These are phyloP conservation scores for Microcebus ravelobensis DNA, from an alignment of 2,113 vertebrate species.

Conservation along the genomic window DNA sequence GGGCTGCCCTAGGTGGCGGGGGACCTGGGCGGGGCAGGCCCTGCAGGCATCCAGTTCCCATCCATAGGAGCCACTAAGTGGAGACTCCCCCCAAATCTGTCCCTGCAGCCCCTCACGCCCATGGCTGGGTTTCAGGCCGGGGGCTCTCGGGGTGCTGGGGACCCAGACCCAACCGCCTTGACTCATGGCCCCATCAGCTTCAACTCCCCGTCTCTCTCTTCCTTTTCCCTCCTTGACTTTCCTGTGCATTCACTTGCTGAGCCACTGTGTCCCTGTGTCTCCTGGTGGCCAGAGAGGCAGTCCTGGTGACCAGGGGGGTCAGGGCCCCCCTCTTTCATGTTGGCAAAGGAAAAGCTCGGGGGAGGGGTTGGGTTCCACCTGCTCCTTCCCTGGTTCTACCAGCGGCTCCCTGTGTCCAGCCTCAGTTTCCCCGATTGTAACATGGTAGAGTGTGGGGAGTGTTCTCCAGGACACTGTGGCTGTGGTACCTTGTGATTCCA, in stretches of 20 bases:
- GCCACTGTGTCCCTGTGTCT: not conserved
- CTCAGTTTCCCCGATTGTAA: not conserved
- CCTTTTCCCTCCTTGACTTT: not conserved
- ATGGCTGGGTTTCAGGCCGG: not conserved
- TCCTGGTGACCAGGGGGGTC: not conserved
- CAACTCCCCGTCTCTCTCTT: not conserved
- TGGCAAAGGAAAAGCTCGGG: not conserved
- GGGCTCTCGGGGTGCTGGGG: not conserved
- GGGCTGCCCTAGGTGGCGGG: not conserved
- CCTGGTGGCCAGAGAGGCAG: not conserved
- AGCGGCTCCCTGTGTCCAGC: not conserved
- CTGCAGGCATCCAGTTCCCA: not conserved
- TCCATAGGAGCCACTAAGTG: not conserved
- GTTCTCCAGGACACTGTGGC: not conserved
- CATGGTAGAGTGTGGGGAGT: accelerated
- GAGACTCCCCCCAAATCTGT: not conserved
- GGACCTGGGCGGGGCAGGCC: too few relatives aligned
- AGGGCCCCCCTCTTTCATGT: not conserved
- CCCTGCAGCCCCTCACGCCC: not conserved
- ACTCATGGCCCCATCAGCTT: too few relatives aligned
- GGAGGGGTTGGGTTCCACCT: not conserved
- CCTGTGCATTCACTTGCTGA: not conserved
- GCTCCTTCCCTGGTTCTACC: not conserved
- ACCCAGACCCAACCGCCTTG: not conserved
- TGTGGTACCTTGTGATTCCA: not conserved